Evolutionary conservation across 2,113 vertebrate genomes (phyloP), one percentile per base, ranked within the genome.

Genomic region (Peucedramus taeniatus): DNA sequence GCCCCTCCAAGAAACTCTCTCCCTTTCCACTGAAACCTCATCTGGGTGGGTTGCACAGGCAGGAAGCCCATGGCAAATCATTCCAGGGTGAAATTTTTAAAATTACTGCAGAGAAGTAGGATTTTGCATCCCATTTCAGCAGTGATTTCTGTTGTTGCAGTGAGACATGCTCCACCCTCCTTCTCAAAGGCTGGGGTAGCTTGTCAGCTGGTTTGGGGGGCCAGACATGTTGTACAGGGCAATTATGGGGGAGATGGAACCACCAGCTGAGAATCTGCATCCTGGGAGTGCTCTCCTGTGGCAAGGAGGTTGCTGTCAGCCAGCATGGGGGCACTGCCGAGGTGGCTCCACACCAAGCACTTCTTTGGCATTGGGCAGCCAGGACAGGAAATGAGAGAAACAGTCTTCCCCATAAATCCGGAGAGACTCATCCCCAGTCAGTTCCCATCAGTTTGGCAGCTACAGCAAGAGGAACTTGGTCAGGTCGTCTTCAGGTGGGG

Each of bases 301-400:
- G 47, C 0, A 0, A 66, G 39, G 24, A 39, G 39, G 10, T 50
- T 74, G 54, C 20, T 87, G 51, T 23, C 35, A 54, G 61, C 15
- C 33, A 23, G 49, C 1, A 8, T 3, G 5, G 19, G 44, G 54
- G 8, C 40, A 69, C 27, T 28, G 31, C 20, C 0, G 0, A 64
- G 56, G 37, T 20, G 90, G 31, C 22, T 89, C 28, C 3, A 1
- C 28, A 63, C 39, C 22, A 13, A 65, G 23, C 11, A 28, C 4
- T 33, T 51, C 37, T 33, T 9, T 14, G 28, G 33, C 2, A 2
- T 14, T 54, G 47, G 69, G 57, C 53, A 80, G 47, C 23, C 23
- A 5, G 1, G 30, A 51, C 18, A 51, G 35, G 63, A 71, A 40
- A 19, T 40, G 21, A 57, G 15, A 82, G 42, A 44, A 45, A 68